Conservation (phyloP, 92 coral and sea anemone genomes). For the Phymanthus crucifer region DNA sequence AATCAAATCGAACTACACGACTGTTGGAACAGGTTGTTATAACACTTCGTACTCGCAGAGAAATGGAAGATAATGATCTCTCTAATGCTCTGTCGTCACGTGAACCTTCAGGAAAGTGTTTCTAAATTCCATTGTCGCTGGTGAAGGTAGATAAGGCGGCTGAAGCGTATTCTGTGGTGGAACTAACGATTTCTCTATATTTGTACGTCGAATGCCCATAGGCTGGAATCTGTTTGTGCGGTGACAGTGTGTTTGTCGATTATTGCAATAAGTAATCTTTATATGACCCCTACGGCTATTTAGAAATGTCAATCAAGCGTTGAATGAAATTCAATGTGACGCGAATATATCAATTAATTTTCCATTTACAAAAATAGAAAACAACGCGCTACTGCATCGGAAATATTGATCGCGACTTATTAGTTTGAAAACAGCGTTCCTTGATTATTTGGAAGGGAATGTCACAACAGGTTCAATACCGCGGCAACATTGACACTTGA, state of each 20-base stretch:
- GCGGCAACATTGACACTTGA: not conserved
- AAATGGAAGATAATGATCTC: slow-evolving; percentile 8
- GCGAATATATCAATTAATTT: slow-evolving; percentile 20
- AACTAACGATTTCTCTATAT: slow-evolving; percentile 8
- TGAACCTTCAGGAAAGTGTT: slow-evolving; percentile 8
- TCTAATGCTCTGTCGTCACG: slow-evolving; percentile 4
- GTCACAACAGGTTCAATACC: slow-evolving; percentile 19
- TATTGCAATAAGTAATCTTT: slow-evolving; percentile 28
- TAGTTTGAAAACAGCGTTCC: not conserved
- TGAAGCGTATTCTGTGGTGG: not conserved
- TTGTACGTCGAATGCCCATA: not conserved
- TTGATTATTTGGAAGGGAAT: not conserved
- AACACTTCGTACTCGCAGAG: not conserved
- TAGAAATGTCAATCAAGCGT: slow-evolving; percentile 29
- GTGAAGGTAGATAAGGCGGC: slow-evolving; percentile 14
- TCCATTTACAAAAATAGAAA: slow-evolving; percentile 12
- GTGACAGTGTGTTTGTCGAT: slow-evolving; percentile 37
- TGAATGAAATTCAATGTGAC: slow-evolving; percentile 31
- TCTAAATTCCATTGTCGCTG: slow-evolving; percentile 6
- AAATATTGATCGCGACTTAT: not conserved
- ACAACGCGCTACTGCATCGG: slow-evolving; percentile 5
- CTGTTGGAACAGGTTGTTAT: slow-evolving; percentile 7
- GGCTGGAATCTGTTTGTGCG: slow-evolving; percentile 33
- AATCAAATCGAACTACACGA: not conserved
- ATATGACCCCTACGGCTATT: slow-evolving; percentile 27